Percentiles rank a stretch among this genome's conserved stretches.
phyloP scores from a whole-genome alignment of 1,140 invertebrate species.

The Nasonia longicornis region DNA sequence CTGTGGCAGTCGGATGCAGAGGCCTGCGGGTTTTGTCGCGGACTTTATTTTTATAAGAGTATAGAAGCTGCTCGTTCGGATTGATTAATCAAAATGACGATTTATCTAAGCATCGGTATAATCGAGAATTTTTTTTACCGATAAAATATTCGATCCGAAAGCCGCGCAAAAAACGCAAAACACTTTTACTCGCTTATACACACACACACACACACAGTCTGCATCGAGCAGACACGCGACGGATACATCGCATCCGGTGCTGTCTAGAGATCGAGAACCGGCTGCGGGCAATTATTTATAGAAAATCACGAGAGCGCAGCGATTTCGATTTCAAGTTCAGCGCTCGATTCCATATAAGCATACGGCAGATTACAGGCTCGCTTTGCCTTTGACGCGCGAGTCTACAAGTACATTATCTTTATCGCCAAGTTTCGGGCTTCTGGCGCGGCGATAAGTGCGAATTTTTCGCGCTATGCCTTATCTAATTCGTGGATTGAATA shows the following conservation, averaged over 20 bases:
- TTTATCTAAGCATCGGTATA: no score
- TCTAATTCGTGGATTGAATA: no score
- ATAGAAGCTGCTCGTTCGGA: not conserved
- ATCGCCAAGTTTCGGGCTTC: no score
- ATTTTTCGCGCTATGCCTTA: no score
- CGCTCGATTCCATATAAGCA: not conserved
- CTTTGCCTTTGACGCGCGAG: not conserved
- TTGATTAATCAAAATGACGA: no score
- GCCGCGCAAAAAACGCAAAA: not conserved
- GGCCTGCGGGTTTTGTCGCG: not conserved
- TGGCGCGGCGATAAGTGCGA: no score
- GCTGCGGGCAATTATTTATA: slow-evolving; percentile 32
- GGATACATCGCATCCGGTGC: not conserved
- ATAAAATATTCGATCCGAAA: not conserved
- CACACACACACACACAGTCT: not conserved
- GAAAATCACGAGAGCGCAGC: slow-evolving; percentile 27
- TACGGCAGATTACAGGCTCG: not conserved
- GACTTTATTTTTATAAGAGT: not conserved
- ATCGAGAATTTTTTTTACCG: no score
- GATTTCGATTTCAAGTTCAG: slow-evolving; percentile 41
- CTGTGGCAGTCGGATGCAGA: not conserved
- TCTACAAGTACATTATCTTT: no score
- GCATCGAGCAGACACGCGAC: not conserved
- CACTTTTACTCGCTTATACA: not conserved
- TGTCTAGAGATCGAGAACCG: not conserved